phyloP scores from a whole-genome alignment of 2,888 invertebrate genomes.

The Cephus nigrinus region DNA sequence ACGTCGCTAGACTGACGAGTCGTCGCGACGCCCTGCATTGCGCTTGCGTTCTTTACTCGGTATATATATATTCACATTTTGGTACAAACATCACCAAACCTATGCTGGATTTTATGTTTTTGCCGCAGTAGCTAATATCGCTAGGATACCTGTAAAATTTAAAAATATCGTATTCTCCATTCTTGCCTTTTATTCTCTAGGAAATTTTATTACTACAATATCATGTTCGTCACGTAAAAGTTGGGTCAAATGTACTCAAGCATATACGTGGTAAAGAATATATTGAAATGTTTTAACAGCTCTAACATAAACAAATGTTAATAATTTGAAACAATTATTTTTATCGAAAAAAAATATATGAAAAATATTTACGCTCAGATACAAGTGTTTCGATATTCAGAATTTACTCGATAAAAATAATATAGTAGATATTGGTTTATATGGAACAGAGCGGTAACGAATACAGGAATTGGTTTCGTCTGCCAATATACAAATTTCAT shows the following conservation, averaged over 20 bases:
- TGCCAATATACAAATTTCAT: background rate
- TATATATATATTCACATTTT: too few relatives aligned
- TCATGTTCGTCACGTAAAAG: background rate
- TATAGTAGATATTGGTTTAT: background rate
- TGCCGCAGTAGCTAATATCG: background rate
- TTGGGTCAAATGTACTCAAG: background rate
- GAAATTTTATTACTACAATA: background rate
- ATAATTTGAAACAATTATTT: background rate
- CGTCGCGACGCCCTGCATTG: conserved; percentile 26
- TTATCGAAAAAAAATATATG: background rate
- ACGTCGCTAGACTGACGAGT: conserved; percentile 31
- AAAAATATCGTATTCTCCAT: background rate
- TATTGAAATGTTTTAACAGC: background rate
- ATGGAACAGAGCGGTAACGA: background rate
- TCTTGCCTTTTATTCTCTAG: background rate
- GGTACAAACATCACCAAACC: too few relatives aligned
- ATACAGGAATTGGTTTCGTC: background rate
- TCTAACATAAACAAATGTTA: background rate
- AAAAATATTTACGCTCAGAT: background rate
- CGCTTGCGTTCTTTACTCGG: conserved; percentile 24
- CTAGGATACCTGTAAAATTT: background rate
- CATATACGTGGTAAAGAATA: background rate
- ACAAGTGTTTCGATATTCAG: background rate
- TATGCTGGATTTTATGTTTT: too few relatives aligned
- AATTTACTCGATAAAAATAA: background rate